Evolutionary conservation across 2,888 invertebrate species (phyloP).

Genomic region (Torymus texanus): DNA sequence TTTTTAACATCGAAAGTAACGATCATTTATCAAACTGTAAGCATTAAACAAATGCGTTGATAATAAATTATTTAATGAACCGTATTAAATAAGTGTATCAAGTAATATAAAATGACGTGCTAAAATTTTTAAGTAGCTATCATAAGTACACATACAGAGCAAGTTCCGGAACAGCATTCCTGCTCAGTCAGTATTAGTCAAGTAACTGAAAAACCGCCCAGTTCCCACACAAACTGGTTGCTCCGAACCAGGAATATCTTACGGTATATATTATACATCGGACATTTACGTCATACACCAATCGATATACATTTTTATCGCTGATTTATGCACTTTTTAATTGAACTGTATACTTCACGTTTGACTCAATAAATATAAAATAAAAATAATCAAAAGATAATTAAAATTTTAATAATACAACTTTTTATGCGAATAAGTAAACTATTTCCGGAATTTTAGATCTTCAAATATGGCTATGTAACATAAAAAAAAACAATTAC

Average conservation of each 20-base stretch:
- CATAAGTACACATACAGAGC: not conserved
- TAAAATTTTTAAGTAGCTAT: too few relatives aligned
- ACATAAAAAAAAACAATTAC: not conserved
- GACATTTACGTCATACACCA: too few relatives aligned
- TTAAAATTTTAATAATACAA: too few relatives aligned
- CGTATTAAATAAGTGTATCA: not conserved
- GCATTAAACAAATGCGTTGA: too few relatives aligned
- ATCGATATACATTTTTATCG: not conserved
- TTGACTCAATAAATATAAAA: not conserved
- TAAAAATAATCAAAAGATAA: too few relatives aligned
- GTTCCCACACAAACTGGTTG: slow-evolving; percentile 36
- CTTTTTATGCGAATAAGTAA: too few relatives aligned
- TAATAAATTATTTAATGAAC: not conserved
- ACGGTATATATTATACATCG: slow-evolving; percentile 9
- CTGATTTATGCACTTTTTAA: not conserved
- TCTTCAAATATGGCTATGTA: too few relatives aligned
- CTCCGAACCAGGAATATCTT: not conserved
- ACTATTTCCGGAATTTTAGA: too few relatives aligned
- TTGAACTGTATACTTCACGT: not conserved
- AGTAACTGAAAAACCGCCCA: not conserved
- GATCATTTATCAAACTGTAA: too few relatives aligned
- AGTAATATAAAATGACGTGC: not conserved
- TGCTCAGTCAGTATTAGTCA: not conserved
- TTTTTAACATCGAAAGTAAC: too few relatives aligned
- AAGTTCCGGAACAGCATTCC: slow-evolving; percentile 20